Evolutionary conservation across 2,888 invertebrate species (phyloP).

Genomic region (Spicauda simplicius): DNA sequence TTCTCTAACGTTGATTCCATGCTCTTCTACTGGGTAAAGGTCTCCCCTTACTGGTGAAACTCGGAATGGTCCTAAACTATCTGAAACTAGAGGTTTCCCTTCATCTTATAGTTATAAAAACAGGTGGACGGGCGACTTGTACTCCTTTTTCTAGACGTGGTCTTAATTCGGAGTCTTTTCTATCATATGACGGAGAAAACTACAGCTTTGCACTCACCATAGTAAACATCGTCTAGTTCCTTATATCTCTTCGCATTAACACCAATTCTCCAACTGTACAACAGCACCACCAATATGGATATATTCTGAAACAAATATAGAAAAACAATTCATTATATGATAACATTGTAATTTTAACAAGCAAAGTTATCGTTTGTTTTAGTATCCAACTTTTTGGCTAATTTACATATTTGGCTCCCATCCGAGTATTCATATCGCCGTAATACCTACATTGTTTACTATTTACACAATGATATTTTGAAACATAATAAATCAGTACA

Average conservation of each 20-base stretch:
- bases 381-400: neutral
- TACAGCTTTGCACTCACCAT: constrained; percentile 82
- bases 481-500: too few species aligned
- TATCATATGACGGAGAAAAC: too few species aligned
- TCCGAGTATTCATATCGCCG: neutral
- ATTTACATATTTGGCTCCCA: neutral
- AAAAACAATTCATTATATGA: neutral
- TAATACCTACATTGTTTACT: neutral
- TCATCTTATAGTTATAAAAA: too few species aligned
- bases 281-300: constrained; percentile 89
- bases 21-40: too few species aligned
- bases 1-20: too few species aligned
- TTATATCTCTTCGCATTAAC: constrained; percentile 88
- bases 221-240: constrained; percentile 90
- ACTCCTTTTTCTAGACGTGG: too few species aligned
- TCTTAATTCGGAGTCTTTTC: too few species aligned
- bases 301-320: constrained; percentile 87
- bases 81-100: too few species aligned
- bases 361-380: neutral
- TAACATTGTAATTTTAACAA: constrained; percentile 1
- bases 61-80: too few species aligned
- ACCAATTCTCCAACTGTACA: constrained; percentile 91
- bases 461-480: neutral
- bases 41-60: too few species aligned
- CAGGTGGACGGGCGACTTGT: too few species aligned